Evolutionary conservation across 2,888 invertebrate species (phyloP), one percentile per base, ranked within the genome.

Genomic region (Rosalia funebris): DNA sequence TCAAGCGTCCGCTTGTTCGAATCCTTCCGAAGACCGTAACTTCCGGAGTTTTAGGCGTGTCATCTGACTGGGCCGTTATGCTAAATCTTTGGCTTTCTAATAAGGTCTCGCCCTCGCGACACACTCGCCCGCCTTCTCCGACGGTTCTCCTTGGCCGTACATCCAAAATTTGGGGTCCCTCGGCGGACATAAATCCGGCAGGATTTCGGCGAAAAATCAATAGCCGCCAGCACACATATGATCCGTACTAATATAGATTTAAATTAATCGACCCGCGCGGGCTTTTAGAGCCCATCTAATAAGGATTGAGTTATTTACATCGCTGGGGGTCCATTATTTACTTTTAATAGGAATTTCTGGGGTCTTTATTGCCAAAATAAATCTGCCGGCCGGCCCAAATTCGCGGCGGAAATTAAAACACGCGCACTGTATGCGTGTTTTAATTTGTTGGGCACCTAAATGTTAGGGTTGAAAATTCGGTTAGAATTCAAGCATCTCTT

Each of bases 301-400:
- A 75, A 77, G 75, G 74, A 72, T 74, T 77, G 78, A 79, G 76
- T 79, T 79, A 79, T 79, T 79, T 78, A 76, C 77, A 76, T 76
- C 78, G 75, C 73, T 68, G 72, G 78, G 78, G 77, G 77, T 79
- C 77, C 77, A 79, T 79, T 79, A 79, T 79, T 79, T 79, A 79
- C 78, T 78, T 79, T 79, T 79, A 79, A 79, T 78, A 77, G 78
- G 77, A 78, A 78, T 77, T 77, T 76, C 71, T 71, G 76, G n/a
- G 73, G 74, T 73, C 74, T 78, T 78, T 78, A 78, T 77, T 74
- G 73, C 68, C 70, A 64, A 73, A 75, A 78, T 78, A 77, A 79
- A 78, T 78, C 75, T 74, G 72, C 72, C 59, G 50, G 63, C 63
- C 63, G 61, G 56, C 56, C 42, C 61, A 53, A 64, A 62, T 63